Percentiles rank a stretch among this genome's conserved stretches.
These are phyloP conservation scores for Zophobas morio DNA, from an alignment of 1,140 invertebrate species.

Conservation along the genomic window DNA sequence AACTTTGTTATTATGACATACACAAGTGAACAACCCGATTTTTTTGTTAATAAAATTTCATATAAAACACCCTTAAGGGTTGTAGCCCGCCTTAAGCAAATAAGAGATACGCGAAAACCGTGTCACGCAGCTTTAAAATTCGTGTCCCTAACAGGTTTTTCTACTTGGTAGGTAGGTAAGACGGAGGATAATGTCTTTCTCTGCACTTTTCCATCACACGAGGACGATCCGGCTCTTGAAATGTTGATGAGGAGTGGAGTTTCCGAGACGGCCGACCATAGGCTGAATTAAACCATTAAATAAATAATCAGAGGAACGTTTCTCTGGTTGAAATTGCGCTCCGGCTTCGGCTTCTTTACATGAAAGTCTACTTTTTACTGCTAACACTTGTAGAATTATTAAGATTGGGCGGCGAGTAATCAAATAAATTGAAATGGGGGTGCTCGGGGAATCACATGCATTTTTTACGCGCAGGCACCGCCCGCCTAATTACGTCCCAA, in stretches of 20 bases:
- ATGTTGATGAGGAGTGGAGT: slow-evolving; percentile 49
- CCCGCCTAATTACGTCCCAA: neutral
- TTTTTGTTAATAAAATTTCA: too few relatives aligned
- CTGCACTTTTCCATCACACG: slow-evolving; percentile 48
- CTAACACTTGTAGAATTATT: slow-evolving; percentile 39
- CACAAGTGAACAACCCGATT: too few relatives aligned
- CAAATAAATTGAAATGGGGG: slow-evolving; percentile 35
- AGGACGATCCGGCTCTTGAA: slow-evolving; percentile 48
- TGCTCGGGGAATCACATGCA: slow-evolving; percentile 4
- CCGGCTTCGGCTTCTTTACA: slow-evolving; percentile 27
- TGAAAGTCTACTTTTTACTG: slow-evolving; percentile 42
- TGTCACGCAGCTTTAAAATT: slow-evolving; percentile 45
- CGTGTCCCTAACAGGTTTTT: slow-evolving; percentile 24
- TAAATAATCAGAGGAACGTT: slow-evolving; percentile 49
- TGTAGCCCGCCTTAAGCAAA: slow-evolving; percentile 28
- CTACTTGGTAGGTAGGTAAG: slow-evolving; percentile 19
- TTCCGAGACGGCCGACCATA: slow-evolving; percentile 41
- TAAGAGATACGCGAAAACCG: slow-evolving; percentile 32
- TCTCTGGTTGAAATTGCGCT: slow-evolving; percentile 31
- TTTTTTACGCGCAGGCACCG: neutral
- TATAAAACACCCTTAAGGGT: neutral
- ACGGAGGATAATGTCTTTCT: slow-evolving; percentile 41
- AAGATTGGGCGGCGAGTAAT: slow-evolving; percentile 29
- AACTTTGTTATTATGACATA: too few relatives aligned
- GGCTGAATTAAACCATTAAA: slow-evolving; percentile 55